These are phyloP conservation scores for Proisotoma minuta DNA, from an alignment of 2,888 invertebrate genomes.

Conservation along the genomic window DNA sequence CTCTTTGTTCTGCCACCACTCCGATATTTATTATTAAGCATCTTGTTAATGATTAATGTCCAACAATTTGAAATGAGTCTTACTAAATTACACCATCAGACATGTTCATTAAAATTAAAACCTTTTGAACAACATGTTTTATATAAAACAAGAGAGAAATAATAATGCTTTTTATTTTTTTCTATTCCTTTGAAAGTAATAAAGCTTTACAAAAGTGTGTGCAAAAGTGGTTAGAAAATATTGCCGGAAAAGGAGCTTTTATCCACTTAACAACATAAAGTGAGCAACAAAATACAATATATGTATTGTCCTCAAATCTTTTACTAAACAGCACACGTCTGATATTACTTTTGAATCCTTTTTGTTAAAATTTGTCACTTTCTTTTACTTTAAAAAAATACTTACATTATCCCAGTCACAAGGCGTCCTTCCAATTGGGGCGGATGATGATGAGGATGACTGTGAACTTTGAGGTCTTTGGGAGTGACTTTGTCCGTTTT, in stretches of 20 bases:
- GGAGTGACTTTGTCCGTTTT: slow-evolving; percentile 9
- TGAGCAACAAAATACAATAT: neutral
- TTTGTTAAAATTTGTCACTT: neutral
- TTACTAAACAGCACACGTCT: no score
- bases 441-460: neutral
- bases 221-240: neutral
- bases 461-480: neutral
- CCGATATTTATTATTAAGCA: no score
- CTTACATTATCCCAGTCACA: slow-evolving; percentile 43
- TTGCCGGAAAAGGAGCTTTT: neutral
- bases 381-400: neutral
- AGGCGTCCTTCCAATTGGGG: slow-evolving; percentile 4
- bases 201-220: neutral
- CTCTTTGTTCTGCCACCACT: no score
- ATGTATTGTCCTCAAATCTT: no score
- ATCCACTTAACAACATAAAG: neutral
- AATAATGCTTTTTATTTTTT: neutral
- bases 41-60: no score
- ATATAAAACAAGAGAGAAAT: neutral
- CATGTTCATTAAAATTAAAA: neutral
- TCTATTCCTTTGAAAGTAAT: neutral
- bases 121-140: neutral
- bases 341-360: no score
- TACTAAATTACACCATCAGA: neutral
- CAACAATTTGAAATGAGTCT: neutral